Evolutionary conservation across 2,113 vertebrate species (phyloP).

Genomic region (Micronisus gabar): DNA sequence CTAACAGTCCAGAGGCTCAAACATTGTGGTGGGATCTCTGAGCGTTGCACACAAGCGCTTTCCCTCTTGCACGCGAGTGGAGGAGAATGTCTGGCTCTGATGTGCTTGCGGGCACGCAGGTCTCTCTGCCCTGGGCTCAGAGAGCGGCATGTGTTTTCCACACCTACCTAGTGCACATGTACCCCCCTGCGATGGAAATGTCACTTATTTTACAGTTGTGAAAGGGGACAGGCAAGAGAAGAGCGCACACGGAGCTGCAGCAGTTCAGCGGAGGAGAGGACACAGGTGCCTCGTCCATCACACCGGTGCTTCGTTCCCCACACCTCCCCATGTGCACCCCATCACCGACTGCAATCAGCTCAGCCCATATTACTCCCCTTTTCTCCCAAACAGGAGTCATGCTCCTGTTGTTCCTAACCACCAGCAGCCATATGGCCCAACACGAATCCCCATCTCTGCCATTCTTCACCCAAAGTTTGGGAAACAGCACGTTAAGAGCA

Average conservation of each 20-base stretch:
- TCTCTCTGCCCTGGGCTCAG: background rate
- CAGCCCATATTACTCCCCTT: background rate
- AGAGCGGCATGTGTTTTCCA: background rate
- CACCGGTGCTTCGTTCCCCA: background rate
- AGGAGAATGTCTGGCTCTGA: background rate
- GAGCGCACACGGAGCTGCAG: background rate
- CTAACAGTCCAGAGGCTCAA: background rate
- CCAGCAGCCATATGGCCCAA: background rate
- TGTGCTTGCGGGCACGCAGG: no score
- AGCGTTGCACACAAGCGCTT: background rate
- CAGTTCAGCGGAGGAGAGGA: background rate
- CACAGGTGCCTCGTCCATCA: no score
- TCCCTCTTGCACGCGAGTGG: background rate
- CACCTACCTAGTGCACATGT: background rate
- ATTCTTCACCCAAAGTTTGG: background rate
- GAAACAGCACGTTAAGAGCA: background rate
- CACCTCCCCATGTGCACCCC: fast-evolving
- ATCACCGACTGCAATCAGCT: background rate
- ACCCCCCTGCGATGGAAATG: background rate
- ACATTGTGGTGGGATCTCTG: background rate
- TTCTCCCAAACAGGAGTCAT: background rate
- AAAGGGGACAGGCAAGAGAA: background rate
- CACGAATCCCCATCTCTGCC: background rate
- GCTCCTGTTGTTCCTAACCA: background rate
- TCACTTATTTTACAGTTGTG: background rate